phyloP scores from a whole-genome alignment of 2,113 vertebrate species.

The Macrotus californicus region DNA sequence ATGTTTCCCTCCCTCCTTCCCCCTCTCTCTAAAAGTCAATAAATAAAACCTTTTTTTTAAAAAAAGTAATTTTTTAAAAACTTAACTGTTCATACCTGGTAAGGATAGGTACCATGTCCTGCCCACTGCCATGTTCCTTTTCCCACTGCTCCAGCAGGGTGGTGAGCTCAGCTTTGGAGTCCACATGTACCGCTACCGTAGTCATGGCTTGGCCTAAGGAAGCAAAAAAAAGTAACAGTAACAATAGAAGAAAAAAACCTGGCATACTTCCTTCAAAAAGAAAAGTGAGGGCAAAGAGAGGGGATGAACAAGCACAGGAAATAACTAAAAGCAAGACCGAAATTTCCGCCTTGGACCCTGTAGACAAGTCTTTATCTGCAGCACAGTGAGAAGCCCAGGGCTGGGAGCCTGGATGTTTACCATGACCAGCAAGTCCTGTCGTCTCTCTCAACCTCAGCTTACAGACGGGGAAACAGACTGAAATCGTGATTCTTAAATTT shows the following conservation, averaged over 20 bases:
- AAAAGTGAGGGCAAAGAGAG: not conserved
- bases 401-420: not conserved
- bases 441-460: not conserved
- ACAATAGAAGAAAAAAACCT: not conserved
- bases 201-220: constrained; percentile 87
- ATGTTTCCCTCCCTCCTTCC: not conserved
- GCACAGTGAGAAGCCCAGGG: not conserved
- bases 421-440: not conserved
- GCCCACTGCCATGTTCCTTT: constrained; percentile 91
- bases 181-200: constrained; percentile 86
- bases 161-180: constrained; percentile 98
- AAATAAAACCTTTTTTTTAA: not conserved
- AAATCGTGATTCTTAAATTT: constrained; percentile 2
- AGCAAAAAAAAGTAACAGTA: constrained; percentile 17
- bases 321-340: not conserved
- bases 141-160: constrained; percentile 97
- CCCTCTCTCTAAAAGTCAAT: not conserved
- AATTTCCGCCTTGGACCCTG: not conserved
- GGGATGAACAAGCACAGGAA: not conserved
- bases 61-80: not conserved
- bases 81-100: constrained; percentile 86
- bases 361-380: not conserved
- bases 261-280: not conserved
- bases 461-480: not conserved
- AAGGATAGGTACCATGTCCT: constrained; percentile 92